Base-by-base conservation (phyloP, 2,888 invertebrate genomes). In the Abscondita cerata region DNA sequence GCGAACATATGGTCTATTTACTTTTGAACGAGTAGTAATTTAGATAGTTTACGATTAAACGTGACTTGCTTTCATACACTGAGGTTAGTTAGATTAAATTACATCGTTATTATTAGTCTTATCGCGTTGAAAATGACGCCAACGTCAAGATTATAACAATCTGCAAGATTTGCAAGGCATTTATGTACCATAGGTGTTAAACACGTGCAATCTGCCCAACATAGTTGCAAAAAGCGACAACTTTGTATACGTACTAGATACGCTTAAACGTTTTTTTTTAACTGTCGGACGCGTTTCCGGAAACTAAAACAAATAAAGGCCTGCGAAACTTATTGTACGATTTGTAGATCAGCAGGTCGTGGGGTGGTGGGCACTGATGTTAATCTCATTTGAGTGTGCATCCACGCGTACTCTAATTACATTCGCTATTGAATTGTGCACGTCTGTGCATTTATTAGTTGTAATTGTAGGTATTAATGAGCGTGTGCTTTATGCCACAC, bases 341-440 rank as follows among this genome's bases (percentile, higher is more conserved):
- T 61, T 62, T 62, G 52, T 56, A 52, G 55, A 61, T 55, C 55
- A 57, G 46, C 57, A 52, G 57, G 61, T 62, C 56, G 61, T 56
- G 57, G 56, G 61, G 61, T 41, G 57, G 34, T 40, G 18, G 41
- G 38, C n/a, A n/a, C 6, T 25, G 47, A 52, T 44, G 44, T 62
- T 62, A 62, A 62, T 58, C 62, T 48, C 38, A 5, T 50, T 41
- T 34, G 12, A 48, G 25, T 51, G 53, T 62, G 62, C 62, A 50
- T 38, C 41, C 18, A 12, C 58, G 58, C 53, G 62, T 58, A 54
- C 50, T 56, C 50, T 11, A 6, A 52, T 46, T 53, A 46, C 47
- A 52, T 19, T 19, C 15, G 13, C 56, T 40, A 57, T 62, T 57
- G 38, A 57, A 13, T 33, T 16, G 20, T 48, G 25, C 62, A 57